Conservation (phyloP, 1,140 invertebrate genomes). For the Maconellicoccus hirsutus region DNA sequence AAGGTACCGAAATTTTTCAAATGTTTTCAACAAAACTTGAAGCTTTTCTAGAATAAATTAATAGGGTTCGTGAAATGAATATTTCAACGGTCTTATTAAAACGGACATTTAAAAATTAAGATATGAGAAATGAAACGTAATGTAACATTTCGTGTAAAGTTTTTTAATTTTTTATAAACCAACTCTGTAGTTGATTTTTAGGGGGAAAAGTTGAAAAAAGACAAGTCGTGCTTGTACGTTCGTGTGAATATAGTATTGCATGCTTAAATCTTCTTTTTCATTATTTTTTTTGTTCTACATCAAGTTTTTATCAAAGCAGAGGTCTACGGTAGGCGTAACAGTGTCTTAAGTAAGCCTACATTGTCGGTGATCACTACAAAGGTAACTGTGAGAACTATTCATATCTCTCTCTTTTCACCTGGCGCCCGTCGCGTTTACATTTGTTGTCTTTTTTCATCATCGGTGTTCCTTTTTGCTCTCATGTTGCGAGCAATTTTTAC, state of each 20-base stretch:
- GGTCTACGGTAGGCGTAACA: conserved; percentile 1
- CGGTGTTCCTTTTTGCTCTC: neutral
- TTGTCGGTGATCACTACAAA: neutral
- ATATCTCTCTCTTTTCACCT: neutral
- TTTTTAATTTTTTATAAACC: neutral
- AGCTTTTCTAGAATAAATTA: too few species aligned
- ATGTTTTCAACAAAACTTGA: too few species aligned
- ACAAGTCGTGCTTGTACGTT: neutral
- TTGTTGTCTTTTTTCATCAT: neutral
- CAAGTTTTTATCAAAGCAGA: neutral
- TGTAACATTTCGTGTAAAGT: conserved; percentile 1
- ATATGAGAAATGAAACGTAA: too few species aligned
- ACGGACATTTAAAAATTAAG: too few species aligned
- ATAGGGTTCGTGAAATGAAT: too few species aligned
- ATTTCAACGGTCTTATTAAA: too few species aligned
- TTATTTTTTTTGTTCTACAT: conserved; percentile 5
- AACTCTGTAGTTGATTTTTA: neutral
- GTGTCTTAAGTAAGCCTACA: conserved; percentile 8
- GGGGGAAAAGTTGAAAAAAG: neutral
- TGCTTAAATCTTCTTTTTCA: conserved; percentile 1
- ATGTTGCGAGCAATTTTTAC: neutral
- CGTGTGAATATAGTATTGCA: conserved; percentile 1
- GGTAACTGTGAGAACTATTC: neutral
- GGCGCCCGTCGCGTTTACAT: neutral
- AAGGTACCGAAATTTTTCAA: too few species aligned